Base-by-base conservation (phyloP, 1,140 invertebrate species). In the Sitophilus oryzae region DNA sequence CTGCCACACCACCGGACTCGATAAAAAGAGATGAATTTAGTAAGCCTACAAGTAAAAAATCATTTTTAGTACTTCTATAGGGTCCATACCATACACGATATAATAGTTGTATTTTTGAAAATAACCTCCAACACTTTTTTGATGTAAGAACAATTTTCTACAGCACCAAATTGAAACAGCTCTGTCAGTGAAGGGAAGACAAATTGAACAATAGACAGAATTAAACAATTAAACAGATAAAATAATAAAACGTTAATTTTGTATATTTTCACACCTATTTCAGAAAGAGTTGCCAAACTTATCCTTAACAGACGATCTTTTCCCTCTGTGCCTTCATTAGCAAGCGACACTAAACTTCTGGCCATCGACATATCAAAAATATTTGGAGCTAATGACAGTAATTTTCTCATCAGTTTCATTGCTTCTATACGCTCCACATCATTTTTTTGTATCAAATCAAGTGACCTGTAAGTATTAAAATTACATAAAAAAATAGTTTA, bases 341-440 rank as follows among this genome's bases (percentile, higher is more conserved):
- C 90, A 43, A 95, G 77, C 36, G 91, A 84, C 11, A 92, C 80
- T 8, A 96, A 72, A 63, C 87, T 86, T 56, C 88, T 73, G 66
- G 80, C 74, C 69, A 88, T 63, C 41, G 82, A 79, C 14, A 79
- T 66, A 37, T 85, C 82, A 59, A 90, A 83, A 41, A 78, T 73
- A 18, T 74, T 66, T 3, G 88, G 84, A 20, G 82, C 77, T 38
- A 89, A 69, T 2, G 81, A 72, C 18, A 89, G 71, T 15, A 86
- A 77, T 58, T 84, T 82, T 56, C 90, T 74, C 23, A 89, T 83
- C 14, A 96, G 78, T 66, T 91, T 82, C 52, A 96, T 74, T 0
- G 91, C 91, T 74, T 96, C 92, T 36, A 94, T 81, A 20, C 93
- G 79, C 71, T 96, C 93, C 52, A 88, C 82, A 65, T 93, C 88